Evolutionary conservation across 2,888 invertebrate species (phyloP).

Genomic region (Andrena bicolor): DNA sequence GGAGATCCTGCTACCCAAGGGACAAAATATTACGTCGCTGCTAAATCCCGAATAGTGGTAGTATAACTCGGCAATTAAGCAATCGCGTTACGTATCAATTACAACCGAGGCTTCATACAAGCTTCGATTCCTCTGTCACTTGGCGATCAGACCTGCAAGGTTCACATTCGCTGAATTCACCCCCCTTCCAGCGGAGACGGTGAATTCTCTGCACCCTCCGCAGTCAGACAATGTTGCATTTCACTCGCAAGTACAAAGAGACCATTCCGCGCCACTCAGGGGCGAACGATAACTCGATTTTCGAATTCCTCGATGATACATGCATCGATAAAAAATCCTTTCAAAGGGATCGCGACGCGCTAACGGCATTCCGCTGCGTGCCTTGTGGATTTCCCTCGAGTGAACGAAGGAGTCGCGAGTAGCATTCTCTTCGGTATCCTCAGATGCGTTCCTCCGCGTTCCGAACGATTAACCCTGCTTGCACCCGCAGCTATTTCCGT

Average conservation of each 20-base stretch:
- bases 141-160: no score
- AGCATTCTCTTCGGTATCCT: slow-evolving; percentile 5
- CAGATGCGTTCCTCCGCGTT: slow-evolving; percentile 25
- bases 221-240: background rate
- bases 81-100: background rate
- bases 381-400: background rate
- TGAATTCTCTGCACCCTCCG: no score
- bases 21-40: background rate
- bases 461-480: slow-evolving; percentile 53
- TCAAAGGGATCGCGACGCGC: background rate
- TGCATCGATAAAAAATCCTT: slow-evolving; percentile 6
- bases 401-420: background rate
- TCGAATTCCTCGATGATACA: no score
- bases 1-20: background rate
- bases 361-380: background rate
- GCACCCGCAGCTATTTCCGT: slow-evolving; percentile 12
- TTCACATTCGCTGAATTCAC: no score
- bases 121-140: no score
- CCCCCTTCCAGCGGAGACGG: no score
- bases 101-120: no score
- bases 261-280: background rate
- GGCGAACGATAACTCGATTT: background rate
- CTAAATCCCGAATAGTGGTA: background rate
- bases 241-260: background rate
- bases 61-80: background rate